A percentile compares a stretch with the other conserved stretches of the same genome.
Conservation (phyloP, 1,140 invertebrate species). For the Drosophila ogumai region DNA sequence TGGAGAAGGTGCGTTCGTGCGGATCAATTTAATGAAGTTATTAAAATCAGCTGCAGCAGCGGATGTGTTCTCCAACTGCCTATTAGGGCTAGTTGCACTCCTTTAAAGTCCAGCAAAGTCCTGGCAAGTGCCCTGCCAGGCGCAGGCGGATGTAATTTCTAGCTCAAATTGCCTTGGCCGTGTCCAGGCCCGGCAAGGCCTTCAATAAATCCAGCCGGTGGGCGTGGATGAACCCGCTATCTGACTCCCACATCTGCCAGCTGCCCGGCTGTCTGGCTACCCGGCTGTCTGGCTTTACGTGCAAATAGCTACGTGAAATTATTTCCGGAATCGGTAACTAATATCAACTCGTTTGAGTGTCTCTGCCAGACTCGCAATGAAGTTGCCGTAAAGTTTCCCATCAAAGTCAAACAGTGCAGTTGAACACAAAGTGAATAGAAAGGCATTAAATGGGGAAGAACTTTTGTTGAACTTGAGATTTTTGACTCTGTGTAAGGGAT, state of each 20-base stretch:
- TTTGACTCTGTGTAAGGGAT: too few species aligned
- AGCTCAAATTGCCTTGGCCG: conserved; percentile 59
- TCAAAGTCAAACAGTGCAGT: conserved; percentile 45
- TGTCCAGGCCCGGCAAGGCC: conserved; percentile 38
- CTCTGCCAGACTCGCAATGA: conserved; percentile 61
- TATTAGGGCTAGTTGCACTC: background rate
- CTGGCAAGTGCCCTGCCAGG: background rate
- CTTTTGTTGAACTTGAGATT: conserved; percentile 13
- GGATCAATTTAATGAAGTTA: conserved; percentile 59
- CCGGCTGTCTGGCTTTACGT: conserved; percentile 50
- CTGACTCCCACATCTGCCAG: conserved; percentile 24
- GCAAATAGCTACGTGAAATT: conserved; percentile 81
- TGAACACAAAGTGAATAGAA: conserved; percentile 14
- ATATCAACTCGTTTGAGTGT: conserved; percentile 66
- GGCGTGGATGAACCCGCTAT: conserved; percentile 40
- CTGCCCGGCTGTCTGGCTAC: conserved; percentile 15
- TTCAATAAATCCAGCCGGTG: conserved; percentile 59
- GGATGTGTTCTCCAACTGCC: conserved; percentile 12
- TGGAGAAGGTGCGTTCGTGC: conserved; percentile 18
- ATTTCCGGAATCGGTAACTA: conserved; percentile 77
- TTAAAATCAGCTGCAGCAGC: conserved; percentile 27
- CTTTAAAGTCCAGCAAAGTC: background rate
- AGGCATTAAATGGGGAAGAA: background rate
- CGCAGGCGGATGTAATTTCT: conserved; percentile 69
- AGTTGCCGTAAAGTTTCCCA: conserved; percentile 62